These are phyloP conservation scores for Colaptes auratus DNA, from an alignment of 2,113 vertebrate species.

Conservation along the genomic window DNA sequence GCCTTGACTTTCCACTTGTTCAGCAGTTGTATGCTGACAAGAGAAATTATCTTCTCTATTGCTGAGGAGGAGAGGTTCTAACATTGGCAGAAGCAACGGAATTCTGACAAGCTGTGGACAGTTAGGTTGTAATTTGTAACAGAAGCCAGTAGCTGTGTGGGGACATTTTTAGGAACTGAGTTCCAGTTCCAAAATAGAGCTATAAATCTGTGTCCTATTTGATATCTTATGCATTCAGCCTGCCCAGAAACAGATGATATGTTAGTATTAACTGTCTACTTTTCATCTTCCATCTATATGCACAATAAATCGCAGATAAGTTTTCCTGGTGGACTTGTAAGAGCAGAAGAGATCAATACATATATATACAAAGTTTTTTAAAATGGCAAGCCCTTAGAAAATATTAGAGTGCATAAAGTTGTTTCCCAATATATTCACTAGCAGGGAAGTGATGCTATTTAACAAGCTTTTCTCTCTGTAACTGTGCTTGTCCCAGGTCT, in stretches of 20 bases:
- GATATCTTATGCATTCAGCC: background rate
- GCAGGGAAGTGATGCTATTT: background rate
- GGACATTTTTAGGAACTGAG: background rate
- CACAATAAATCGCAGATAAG: background rate
- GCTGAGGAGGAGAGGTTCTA: background rate
- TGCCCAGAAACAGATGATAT: background rate
- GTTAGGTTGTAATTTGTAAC: rapidly evolving
- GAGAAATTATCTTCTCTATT: background rate
- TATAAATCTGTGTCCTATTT: background rate
- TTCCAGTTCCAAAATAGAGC: background rate
- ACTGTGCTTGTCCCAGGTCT: background rate
- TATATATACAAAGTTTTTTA: background rate
- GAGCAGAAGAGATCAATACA: background rate
- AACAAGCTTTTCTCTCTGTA: background rate
- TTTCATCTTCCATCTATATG: background rate
- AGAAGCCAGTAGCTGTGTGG: background rate
- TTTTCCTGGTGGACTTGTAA: background rate
- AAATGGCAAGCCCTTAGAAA: background rate
- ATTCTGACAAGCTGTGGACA: background rate
- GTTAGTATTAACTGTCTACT: background rate
- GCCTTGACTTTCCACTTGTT: background rate
- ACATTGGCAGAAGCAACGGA: background rate
- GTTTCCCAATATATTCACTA: background rate
- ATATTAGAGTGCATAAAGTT: background rate
- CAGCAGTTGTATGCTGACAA: background rate